These are phyloP conservation scores for Lasiurus borealis DNA, from an alignment of 2,113 vertebrate genomes.

Conservation along the genomic window DNA sequence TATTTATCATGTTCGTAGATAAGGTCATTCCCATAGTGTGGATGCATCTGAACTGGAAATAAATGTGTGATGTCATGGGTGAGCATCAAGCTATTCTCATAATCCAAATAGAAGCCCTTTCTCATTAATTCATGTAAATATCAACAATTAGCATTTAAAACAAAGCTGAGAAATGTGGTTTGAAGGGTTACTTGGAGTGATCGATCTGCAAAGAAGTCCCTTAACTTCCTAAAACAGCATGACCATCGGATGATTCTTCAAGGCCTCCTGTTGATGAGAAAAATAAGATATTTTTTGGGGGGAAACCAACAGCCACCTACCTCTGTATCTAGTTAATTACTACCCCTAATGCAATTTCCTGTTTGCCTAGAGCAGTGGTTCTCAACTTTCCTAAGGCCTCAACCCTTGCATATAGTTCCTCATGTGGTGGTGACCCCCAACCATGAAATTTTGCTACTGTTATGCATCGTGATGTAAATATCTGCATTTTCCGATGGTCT, in stretches of 20 bases:
- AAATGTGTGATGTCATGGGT: neutral
- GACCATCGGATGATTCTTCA: neutral
- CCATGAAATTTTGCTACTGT: too few species aligned
- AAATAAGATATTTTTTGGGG: too few species aligned
- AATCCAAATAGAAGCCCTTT: neutral
- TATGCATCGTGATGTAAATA: too few species aligned
- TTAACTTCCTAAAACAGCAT: neutral
- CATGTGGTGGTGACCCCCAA: too few species aligned
- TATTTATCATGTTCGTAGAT: neutral
- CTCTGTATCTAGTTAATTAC: too few species aligned
- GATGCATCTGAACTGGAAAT: neutral
- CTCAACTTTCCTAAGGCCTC: too few species aligned
- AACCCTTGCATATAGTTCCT: too few species aligned
- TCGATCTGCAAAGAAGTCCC: neutral
- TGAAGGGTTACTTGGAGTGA: neutral
- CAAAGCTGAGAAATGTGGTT: neutral
- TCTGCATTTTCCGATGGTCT: too few species aligned
- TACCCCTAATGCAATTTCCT: too few species aligned
- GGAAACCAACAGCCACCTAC: too few species aligned
- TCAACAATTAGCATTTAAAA: neutral
- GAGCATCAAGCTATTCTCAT: fast-evolving
- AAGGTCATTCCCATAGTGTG: neutral
- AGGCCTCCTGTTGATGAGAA: neutral
- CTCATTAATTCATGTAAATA: neutral
- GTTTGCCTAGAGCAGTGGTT: too few species aligned